These are phyloP conservation scores for Henricia sp. DNA, from an alignment of 53 echinoderm and acorn worm species.

Conservation along the genomic window DNA sequence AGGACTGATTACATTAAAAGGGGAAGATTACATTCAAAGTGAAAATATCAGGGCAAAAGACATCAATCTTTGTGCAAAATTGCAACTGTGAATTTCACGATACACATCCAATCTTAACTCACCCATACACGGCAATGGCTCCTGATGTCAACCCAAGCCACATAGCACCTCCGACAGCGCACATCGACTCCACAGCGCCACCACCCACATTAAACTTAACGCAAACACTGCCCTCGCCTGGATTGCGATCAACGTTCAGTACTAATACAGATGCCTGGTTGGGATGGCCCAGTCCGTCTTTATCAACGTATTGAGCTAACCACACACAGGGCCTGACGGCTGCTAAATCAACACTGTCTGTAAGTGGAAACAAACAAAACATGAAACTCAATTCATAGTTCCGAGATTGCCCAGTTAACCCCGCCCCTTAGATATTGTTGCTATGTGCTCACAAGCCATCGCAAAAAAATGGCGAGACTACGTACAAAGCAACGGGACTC, in stretches of 20 bases:
- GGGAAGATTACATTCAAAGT: too few species aligned
- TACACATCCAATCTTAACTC: conserved; percentile 39
- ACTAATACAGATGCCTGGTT: conserved; percentile 63
- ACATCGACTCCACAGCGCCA: conserved; percentile 79
- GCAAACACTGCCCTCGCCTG: conserved; percentile 72
- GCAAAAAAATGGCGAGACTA: too few species aligned
- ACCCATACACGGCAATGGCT: conserved; percentile 82
- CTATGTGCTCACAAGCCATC: too few species aligned
- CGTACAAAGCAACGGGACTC: too few species aligned
- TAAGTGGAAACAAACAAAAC: not conserved
- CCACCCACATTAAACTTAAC: conserved; percentile 67
- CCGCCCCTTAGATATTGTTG: too few species aligned
- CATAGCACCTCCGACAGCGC: conserved; percentile 82
- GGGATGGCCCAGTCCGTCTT: conserved; percentile 40
- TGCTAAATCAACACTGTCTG: conserved; percentile 52
- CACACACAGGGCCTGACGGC: conserved; percentile 73
- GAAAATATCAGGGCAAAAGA: not conserved
- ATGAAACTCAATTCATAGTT: not conserved
- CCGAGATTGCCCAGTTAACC: too few species aligned
- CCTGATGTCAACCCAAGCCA: conserved; percentile 85
- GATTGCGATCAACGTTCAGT: conserved; percentile 83
- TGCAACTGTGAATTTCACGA: too few species aligned
- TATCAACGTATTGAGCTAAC: conserved; percentile 68
- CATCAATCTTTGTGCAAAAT: not conserved
- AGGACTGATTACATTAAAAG: too few species aligned